Evolutionary conservation across 92 coral and sea anemone species (phyloP), one percentile per base, ranked within the genome.

Genomic region (Porites evermanni): DNA sequence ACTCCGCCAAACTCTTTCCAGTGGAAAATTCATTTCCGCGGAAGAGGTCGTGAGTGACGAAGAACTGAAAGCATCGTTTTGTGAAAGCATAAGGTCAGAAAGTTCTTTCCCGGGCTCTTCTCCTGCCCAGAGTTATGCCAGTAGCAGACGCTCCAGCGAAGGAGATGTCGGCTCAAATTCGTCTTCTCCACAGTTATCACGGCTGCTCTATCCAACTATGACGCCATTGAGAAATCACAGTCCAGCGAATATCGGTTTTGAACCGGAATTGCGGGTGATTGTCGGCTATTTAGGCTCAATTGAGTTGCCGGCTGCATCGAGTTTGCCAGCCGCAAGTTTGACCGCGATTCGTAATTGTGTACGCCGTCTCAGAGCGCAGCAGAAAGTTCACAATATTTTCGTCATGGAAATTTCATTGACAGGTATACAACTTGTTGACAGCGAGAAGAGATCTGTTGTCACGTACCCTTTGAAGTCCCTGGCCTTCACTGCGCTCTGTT

Each of bases 271-370:
- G 44, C 82, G 90, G 59, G 88, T 91, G 17, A 83, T 97, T 73
- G 98, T 97, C 7, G 98, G 98, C 38, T 95, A 97, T 95, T 89
- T 97, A 60, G 99, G 99, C 10, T 97, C 99, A 6, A 95, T 97
- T 68, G 93, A 97, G 64, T 81, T 92, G 71, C 99, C 99, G 52
- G 87, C 84, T 56, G 89, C 87, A 53, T 92, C 98, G 47, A 95
- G 95, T 73, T 80, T 89, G 32, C 94, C 92, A 17, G 78, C 93
- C 11, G 94, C 95, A 9, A 93, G 96, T 85, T 78, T 90, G 51
- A 91, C 91, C 65, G 98, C 95, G 7, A 94, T 94, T 78, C 91
- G 98, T 12, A 92, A 92, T 72, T 94, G 95, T 53, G 98, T 97
- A 4, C 95, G 98, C 64, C 97, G 96, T 70, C 91, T 97, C 11